Percentiles rank a stretch among this genome's conserved stretches.
phyloP scores from a whole-genome alignment of 2,113 vertebrate genomes.

The Rostratula benghalensis region DNA sequence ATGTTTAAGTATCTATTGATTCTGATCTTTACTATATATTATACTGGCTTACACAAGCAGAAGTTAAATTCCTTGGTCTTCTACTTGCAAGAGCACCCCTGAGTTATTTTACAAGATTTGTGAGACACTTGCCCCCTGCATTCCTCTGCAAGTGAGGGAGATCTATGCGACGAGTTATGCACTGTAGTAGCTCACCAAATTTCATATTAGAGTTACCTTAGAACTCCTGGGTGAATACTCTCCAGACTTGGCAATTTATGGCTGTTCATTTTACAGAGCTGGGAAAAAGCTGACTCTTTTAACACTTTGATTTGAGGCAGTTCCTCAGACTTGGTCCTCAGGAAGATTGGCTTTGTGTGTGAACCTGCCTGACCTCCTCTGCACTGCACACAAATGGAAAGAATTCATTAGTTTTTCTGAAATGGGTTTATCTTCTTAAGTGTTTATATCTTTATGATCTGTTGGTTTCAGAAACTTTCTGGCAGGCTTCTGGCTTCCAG shows the following conservation, averaged over 20 bases:
- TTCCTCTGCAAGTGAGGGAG: neutral
- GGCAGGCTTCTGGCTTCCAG: neutral
- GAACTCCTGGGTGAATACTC: neutral
- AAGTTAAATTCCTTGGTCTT: neutral
- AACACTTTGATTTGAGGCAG: neutral
- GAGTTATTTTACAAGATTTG: neutral
- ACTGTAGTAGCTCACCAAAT: neutral
- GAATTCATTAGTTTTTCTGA: constrained; percentile 13
- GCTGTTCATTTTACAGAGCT: neutral
- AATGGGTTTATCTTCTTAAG: neutral
- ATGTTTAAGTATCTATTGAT: neutral
- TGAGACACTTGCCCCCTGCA: accelerated
- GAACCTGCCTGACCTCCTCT: constrained; percentile 16
- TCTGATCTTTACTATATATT: neutral
- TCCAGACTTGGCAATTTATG: neutral
- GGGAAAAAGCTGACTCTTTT: neutral
- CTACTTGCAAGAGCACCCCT: neutral
- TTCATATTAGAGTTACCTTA: neutral
- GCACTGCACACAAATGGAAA: constrained; percentile 21
- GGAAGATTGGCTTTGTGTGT: neutral
- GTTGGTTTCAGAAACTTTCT: constrained; percentile 2
- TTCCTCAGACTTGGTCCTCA: neutral
- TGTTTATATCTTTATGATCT: constrained; percentile 10
- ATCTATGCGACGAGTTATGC: accelerated
- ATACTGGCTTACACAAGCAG: neutral